Evolutionary conservation across 2,888 invertebrate genomes (phyloP), one percentile per base, ranked within the genome.

Genomic region (Lithophane socia): DNA sequence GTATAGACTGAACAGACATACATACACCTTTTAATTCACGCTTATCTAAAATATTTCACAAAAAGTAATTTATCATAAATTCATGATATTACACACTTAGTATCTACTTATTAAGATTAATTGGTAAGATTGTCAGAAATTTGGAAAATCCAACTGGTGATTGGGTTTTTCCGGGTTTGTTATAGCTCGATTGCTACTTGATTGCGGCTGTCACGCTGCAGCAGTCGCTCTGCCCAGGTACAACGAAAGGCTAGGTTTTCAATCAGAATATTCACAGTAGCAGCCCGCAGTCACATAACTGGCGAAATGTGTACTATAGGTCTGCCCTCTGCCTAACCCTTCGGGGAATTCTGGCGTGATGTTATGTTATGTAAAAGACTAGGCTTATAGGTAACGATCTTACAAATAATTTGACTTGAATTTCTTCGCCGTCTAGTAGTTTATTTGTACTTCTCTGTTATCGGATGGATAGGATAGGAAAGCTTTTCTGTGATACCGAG

Each of bases 61-160:
- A 42, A 13, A 29, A n/a, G 0, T 52, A 18, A 9, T 52, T 63
- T 44, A 75, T 75, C n/a, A 29, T 24, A 29, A 18, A 37, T 61
- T 5, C 54, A 29, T 63, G 29, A 76, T 52, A 60, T 8, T 12
- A 61, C 42, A 24, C 2, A 29, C 60, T 47, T 74, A 16, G 21
- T 60, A 75, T 75, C 76, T 61, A 29, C 24, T 61, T 52, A 61
- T 44, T 49, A 44, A 54, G 77, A 75, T 77, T 75, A 77, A 63
- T 63, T 29, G 16, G 29, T 9, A 75, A 75, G 63, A 77, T 75
- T 37, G 44, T 52, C 42, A 44, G 18, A 13, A 63, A 29, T 2
- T 16, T 61, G 52, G 60, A 61, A 75, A 76, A 75, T 52, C 60
- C 60, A 12, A 21, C 21, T 49, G 5, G 3, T 44, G 75, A 76